Evolutionary conservation across 1,140 invertebrate species (phyloP).

Genomic region (Drosophila tani): DNA sequence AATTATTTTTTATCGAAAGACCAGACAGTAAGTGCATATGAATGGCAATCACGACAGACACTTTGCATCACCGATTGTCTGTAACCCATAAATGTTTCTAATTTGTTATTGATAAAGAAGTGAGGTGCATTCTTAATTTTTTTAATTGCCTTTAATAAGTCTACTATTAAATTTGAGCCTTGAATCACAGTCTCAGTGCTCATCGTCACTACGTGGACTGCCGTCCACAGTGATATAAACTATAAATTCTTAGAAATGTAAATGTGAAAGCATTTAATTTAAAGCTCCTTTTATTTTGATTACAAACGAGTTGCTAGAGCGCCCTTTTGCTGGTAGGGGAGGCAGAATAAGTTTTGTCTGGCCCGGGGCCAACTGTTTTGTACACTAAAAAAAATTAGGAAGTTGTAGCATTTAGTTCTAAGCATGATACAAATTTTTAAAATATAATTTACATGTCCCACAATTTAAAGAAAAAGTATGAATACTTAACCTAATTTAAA

Average conservation of each 20-base stretch:
- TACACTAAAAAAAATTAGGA: not conserved
- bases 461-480: too few relatives aligned
- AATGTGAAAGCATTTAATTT: conserved; percentile 27
- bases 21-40: conserved; percentile 19
- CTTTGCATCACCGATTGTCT: not conserved
- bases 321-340: conserved; percentile 25
- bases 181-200: too few relatives aligned
- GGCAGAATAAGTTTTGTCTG: conserved; percentile 54
- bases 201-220: too few relatives aligned
- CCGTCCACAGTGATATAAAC: too few relatives aligned
- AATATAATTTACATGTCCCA: too few relatives aligned
- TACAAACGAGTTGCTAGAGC: conserved; percentile 35
- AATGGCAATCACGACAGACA: conserved; percentile 20
- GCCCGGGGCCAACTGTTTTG: conserved; percentile 53
- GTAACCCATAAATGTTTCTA: not conserved
- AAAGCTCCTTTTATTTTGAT: conserved; percentile 48
- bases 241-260: not conserved
- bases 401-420: too few relatives aligned
- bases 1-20: conserved; percentile 66
- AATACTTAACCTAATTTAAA: not conserved
- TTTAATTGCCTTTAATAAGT: conserved; percentile 1
- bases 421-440: not conserved
- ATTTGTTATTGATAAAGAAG: not conserved
- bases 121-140: not conserved
- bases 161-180: not conserved